A percentile compares a stretch with the other conserved stretches of the same genome.
phyloP scores from a whole-genome alignment of 2,113 vertebrate genomes.

The Ictalurus furcatus region DNA sequence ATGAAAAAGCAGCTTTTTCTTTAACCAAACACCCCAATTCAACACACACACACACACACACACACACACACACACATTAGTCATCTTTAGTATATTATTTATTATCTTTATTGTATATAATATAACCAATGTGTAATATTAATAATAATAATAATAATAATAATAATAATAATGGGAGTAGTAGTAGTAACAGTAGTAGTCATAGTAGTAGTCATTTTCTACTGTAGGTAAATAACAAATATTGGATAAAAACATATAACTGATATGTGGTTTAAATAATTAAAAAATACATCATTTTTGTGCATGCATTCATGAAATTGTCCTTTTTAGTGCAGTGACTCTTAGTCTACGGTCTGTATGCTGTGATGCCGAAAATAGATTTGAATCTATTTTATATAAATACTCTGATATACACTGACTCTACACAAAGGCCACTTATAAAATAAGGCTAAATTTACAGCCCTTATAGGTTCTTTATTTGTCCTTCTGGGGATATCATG shows the following conservation, averaged over 20 bases:
- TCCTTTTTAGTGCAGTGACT: background rate
- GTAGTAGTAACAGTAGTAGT: no score
- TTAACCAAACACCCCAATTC: constrained; percentile 80
- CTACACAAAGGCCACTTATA: background rate
- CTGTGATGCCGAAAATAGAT: background rate
- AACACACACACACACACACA: background rate
- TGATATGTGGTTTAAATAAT: no score
- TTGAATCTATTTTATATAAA: background rate
- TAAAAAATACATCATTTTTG: no score
- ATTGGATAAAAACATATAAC: no score
- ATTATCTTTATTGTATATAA: background rate
- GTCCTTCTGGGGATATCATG: background rate
- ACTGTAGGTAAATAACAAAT: no score
- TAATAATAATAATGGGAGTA: background rate
- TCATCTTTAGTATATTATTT: background rate
- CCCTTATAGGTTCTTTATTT: background rate
- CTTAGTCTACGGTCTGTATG: background rate
- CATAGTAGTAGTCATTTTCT: no score
- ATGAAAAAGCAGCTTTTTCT: constrained; percentile 86
- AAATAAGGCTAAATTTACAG: background rate
- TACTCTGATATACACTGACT: background rate
- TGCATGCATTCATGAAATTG: background rate
- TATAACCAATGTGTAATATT: background rate
- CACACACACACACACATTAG: background rate
- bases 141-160: background rate